Conservation (phyloP, 2,797 vertebrate genomes). For the Kryptopterus vitreolus region DNA sequence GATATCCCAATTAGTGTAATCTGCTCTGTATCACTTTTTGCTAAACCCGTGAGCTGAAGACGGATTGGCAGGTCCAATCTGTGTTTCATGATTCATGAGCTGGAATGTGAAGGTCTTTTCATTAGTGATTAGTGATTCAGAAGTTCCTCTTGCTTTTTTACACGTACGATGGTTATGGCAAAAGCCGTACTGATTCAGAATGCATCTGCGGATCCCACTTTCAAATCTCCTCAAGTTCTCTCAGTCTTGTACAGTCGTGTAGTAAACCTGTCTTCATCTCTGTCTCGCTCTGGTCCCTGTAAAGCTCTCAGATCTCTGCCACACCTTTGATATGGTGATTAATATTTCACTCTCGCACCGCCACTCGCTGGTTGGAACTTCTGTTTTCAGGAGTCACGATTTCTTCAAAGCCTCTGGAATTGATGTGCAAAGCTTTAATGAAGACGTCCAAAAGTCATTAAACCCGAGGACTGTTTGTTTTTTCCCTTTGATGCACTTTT, state of each 20-base stretch:
- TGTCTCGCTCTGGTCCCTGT: slow-evolving; percentile 23
- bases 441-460: slow-evolving; percentile 13
- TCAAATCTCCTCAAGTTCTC: not conserved
- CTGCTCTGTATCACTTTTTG: not conserved
- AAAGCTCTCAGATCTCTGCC: slow-evolving; percentile 54
- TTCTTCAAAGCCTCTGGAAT: slow-evolving; percentile 19
- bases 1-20: no score
- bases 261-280: not conserved
- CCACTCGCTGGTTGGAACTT: slow-evolving; percentile 34
- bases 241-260: no score
- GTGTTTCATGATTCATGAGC: slow-evolving; percentile 1
- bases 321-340: slow-evolving; percentile 71
- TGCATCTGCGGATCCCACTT: not conserved
- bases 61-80: not conserved
- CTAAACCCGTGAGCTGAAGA: slow-evolving; percentile 16
- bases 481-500: not conserved
- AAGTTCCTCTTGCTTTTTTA: slow-evolving; percentile 35
- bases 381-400: slow-evolving; percentile 36
- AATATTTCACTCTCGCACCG: slow-evolving; percentile 52
- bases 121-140: slow-evolving; percentile 16
- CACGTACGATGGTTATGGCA: slow-evolving; percentile 9
- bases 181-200: slow-evolving; percentile 10
- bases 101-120: not conserved
- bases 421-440: slow-evolving; percentile 11
- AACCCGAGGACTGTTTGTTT: not conserved